A percentile compares a stretch with the other conserved stretches of the same genome.
Conservation (phyloP, 2,113 vertebrate species). For the Alligator mississippiensis region DNA sequence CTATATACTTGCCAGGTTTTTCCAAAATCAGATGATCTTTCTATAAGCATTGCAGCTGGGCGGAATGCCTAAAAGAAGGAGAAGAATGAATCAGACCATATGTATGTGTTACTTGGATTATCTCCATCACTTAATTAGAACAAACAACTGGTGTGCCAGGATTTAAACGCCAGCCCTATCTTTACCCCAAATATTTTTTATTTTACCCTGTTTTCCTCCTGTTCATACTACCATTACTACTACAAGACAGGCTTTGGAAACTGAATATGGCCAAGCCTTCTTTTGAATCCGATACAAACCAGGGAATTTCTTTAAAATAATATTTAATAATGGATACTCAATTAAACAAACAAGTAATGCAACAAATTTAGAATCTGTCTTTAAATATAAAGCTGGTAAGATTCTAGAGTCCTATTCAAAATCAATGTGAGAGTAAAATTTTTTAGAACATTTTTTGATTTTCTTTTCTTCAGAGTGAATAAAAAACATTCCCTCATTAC, state of each 20-base stretch:
- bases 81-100: not conserved
- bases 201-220: not conserved
- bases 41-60: slow-evolving; percentile 95
- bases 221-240: not conserved
- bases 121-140: not conserved
- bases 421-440: not conserved
- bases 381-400: not conserved
- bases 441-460: not conserved
- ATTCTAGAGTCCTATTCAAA: slow-evolving; percentile 19
- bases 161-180: not conserved
- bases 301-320: not conserved
- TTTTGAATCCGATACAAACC: not conserved
- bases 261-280: not conserved
- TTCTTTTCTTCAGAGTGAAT: not conserved
- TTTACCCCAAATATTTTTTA: not conserved
- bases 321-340: not conserved
- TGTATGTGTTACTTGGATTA: not conserved
- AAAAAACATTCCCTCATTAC: not conserved
- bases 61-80: slow-evolving; percentile 88
- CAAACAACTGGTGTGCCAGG: not conserved
- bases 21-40: slow-evolving; percentile 95
- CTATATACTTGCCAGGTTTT: slow-evolving; percentile 93
- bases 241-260: not conserved
- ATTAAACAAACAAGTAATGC: not conserved
- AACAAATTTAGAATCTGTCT: not conserved